Evolutionary conservation across 2,888 invertebrate species (phyloP).

Genomic region (Pterostichus madidus): DNA sequence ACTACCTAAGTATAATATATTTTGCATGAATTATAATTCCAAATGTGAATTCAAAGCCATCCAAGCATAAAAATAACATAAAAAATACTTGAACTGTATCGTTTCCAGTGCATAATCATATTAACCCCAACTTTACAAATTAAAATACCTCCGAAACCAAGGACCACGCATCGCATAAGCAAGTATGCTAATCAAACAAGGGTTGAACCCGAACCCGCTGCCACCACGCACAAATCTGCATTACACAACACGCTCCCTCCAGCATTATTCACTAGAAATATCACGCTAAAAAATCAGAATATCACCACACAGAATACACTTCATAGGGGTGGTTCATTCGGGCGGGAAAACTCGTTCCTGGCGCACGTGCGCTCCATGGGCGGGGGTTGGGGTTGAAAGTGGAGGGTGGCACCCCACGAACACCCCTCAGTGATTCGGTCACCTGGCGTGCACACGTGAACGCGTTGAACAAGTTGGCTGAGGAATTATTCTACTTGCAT

Average conservation of each 20-base stretch:
- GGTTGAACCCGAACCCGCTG: conserved; percentile 5
- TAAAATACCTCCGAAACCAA: conserved; percentile 7
- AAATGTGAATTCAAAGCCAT: background rate
- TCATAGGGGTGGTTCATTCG: background rate
- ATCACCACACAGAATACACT: background rate
- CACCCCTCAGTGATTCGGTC: conserved; percentile 22
- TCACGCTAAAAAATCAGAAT: conserved; percentile 8
- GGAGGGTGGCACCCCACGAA: conserved; percentile 37
- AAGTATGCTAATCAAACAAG: conserved; percentile 19
- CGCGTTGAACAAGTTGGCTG: conserved; percentile 27
- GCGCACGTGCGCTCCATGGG: conserved; percentile 24
- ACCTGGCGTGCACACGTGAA: conserved; percentile 48
- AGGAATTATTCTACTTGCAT: background rate
- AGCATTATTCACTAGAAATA: conserved; percentile 21
- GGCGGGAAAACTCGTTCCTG: conserved; percentile 30
- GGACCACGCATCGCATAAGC: conserved; percentile 1
- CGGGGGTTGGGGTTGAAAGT: background rate
- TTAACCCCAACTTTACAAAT: conserved; percentile 32
- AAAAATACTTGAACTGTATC: conserved; percentile 23
- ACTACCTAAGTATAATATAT: background rate
- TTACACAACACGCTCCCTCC: background rate
- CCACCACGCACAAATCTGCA: conserved; percentile 32
- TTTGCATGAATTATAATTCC: background rate
- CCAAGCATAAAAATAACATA: conserved; percentile 22
- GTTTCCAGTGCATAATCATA: conserved; percentile 9